These are phyloP conservation scores for Resseliella maxima DNA, from an alignment of 2,888 invertebrate species.

Conservation along the genomic window DNA sequence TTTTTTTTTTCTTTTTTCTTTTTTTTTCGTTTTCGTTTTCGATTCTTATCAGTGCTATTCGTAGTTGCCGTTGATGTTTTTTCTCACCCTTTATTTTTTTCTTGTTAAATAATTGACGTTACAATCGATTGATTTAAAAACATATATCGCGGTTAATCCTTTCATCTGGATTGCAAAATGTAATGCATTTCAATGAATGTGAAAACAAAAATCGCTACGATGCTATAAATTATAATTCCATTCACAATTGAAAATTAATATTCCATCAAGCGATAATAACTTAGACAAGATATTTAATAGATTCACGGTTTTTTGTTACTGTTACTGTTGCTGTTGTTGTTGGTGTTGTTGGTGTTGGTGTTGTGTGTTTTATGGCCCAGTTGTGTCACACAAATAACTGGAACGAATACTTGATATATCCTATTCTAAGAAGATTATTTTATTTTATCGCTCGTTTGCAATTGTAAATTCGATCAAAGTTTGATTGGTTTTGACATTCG, in stretches of 20 bases:
- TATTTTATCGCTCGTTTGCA: not conserved
- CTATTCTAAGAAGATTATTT: not conserved
- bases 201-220: not conserved
- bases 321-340: not conserved
- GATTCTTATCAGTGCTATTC: not conserved
- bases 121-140: slow-evolving; percentile 24
- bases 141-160: not conserved
- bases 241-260: slow-evolving; percentile 3
- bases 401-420: not conserved
- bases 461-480: slow-evolving; percentile 8
- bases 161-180: not conserved
- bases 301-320: not conserved
- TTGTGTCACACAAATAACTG: slow-evolving; percentile 29
- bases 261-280: slow-evolving; percentile 26
- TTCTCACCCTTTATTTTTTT: not conserved
- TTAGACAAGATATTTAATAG: not conserved
- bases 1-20: not conserved
- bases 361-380: slow-evolving; percentile 10
- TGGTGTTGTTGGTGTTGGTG: too few relatives aligned
- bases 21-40: not conserved
- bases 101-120: slow-evolving; percentile 30
- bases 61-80: not conserved
- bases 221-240: not conserved
- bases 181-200: not conserved
- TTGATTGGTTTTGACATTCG: not conserved